These are phyloP conservation scores for Drepana arcuata DNA, from an alignment of 1,140 invertebrate species.

Conservation along the genomic window DNA sequence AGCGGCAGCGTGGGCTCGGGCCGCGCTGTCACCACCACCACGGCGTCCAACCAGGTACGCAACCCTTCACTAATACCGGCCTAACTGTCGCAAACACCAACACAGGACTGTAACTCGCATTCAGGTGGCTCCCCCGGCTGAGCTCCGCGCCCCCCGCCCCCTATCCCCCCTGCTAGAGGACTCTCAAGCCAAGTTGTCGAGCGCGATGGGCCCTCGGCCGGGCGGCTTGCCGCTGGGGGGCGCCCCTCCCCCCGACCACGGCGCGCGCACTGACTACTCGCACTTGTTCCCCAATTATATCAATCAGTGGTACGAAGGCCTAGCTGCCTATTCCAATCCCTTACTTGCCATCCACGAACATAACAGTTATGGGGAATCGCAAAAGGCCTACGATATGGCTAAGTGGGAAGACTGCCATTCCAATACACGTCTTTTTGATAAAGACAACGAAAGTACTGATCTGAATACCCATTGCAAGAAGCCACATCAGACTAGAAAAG, in stretches of 20 bases:
- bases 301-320: conserved; percentile 34
- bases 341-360: too few species aligned
- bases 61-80: conserved; percentile 12
- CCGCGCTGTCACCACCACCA: conserved; percentile 66
- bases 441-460: too few species aligned
- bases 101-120: conserved; percentile 3
- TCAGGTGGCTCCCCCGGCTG: conserved; percentile 1
- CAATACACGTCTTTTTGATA: too few species aligned
- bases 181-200: conserved; percentile 6
- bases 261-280: too few species aligned
- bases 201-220: conserved; percentile 18
- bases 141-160: conserved; percentile 1
- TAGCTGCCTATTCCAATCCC: conserved; percentile 6
- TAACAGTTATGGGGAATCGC: too few species aligned
- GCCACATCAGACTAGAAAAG: too few species aligned
- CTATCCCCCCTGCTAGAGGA: conserved; percentile 3
- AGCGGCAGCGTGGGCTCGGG: conserved; percentile 59
- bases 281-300: too few species aligned
- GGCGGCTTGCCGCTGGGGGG: too few species aligned
- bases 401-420: too few species aligned
- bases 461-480: too few species aligned
- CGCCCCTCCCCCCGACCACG: too few species aligned
- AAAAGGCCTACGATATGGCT: too few species aligned
- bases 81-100: conserved; percentile 2
- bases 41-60: conserved; percentile 66